phyloP scores from a whole-genome alignment of 2,113 vertebrate species.

The Monarcha castaneiventris region DNA sequence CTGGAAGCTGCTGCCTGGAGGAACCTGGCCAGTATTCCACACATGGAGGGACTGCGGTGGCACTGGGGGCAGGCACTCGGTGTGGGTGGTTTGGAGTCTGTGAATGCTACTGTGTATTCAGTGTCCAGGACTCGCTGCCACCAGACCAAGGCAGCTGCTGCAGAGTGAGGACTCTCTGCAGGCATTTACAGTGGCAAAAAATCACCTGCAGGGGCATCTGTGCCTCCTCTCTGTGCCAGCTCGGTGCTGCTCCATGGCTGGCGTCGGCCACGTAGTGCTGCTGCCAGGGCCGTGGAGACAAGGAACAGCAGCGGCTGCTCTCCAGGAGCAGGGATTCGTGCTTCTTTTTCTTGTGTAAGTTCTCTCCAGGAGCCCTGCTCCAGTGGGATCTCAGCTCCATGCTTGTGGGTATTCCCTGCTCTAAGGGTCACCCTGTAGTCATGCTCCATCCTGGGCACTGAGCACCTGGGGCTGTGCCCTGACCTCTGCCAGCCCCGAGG shows the following conservation, averaged over 20 bases:
- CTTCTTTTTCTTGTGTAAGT: neutral
- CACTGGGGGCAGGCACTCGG: neutral
- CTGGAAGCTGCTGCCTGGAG: neutral
- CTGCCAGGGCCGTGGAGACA: fast-evolving
- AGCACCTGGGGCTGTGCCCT: neutral
- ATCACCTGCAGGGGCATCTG: neutral
- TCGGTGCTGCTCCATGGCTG: fast-evolving
- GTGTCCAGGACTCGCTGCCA: fast-evolving
- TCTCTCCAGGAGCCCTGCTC: neutral
- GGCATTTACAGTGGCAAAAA: neutral
- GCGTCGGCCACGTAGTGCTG: fast-evolving
- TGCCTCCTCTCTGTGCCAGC: neutral
- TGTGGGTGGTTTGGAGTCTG: neutral
- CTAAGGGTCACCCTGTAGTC: neutral
- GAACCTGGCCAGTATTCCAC: neutral
- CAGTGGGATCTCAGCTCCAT: neutral
- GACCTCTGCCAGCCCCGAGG: fast-evolving
- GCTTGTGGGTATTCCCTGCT: fast-evolving
- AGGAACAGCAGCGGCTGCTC: neutral
- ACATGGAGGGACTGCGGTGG: neutral
- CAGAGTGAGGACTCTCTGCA: neutral
- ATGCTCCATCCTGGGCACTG: fast-evolving
- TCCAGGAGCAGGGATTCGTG: neutral
- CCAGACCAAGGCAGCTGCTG: neutral
- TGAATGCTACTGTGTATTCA: fast-evolving